Conservation (phyloP, 2,888 invertebrate species). For the Graphium colonna region DNA sequence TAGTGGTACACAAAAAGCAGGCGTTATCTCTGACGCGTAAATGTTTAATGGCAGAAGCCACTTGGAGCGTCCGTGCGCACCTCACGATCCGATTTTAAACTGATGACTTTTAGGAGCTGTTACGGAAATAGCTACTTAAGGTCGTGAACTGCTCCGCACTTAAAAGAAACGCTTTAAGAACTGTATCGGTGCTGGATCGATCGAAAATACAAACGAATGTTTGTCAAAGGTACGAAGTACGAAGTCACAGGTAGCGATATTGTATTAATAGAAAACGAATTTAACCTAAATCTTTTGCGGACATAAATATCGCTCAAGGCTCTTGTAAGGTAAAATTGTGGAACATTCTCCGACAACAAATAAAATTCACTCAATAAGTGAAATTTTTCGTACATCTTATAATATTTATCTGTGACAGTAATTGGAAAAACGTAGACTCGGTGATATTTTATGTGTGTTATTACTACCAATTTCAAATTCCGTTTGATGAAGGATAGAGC, state of each 20-base stretch:
- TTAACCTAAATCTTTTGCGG: conserved; percentile 69
- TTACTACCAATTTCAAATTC: no score
- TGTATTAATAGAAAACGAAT: conserved; percentile 48
- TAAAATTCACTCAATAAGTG: neutral
- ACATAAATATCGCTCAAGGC: conserved; percentile 70
- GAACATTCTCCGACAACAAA: conserved; percentile 35
- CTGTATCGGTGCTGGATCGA: conserved; percentile 12
- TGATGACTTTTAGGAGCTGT: conserved; percentile 66
- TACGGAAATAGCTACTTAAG: conserved; percentile 67
- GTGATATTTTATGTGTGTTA: no score
- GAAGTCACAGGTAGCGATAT: neutral
- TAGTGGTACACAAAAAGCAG: conserved; percentile 64
- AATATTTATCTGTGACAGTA: no score
- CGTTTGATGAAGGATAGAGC: no score
- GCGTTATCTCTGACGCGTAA: conserved; percentile 69
- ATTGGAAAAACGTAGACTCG: no score
- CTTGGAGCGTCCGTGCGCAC: conserved; percentile 49
- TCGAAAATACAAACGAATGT: conserved; percentile 10
- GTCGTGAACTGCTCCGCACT: conserved; percentile 53
- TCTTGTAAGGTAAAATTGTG: conserved; percentile 72
- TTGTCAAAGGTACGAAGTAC: neutral
- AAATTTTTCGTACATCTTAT: neutral
- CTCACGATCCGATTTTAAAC: conserved; percentile 68
- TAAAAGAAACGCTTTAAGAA: conserved; percentile 45
- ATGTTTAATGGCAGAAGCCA: conserved; percentile 67